Evolutionary conservation across 2,113 vertebrate genomes (phyloP), one percentile per base, ranked within the genome.

Genomic region (Leptobrachium ailaonicum): DNA sequence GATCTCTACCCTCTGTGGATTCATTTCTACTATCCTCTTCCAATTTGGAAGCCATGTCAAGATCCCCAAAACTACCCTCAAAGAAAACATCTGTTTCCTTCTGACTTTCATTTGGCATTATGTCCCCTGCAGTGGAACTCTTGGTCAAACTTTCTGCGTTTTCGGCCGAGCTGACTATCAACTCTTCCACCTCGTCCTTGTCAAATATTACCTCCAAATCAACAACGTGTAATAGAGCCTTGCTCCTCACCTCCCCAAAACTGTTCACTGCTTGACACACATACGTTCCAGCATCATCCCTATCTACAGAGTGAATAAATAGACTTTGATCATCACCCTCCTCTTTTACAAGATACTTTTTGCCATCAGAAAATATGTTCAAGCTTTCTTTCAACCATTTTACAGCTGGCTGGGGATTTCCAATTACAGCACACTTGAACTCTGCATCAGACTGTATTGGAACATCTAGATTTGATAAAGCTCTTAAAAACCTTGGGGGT

Each of bases 381-480:
- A 82, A 89, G 67, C 92, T 90, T 6, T 93, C 95, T 88, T 93
- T 98, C 86, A 96, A 98, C 98, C 98, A 99, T 68, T 91, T 93
- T 69, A 98, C 91, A 32, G 91, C 85, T 0, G 98, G 97, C 45
- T 91, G 89, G 32, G 98, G 98, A 77, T 94, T 92, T 64, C 97
- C 98, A 82, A 96, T 95, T 64, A 99, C 92, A 50, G 94, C 95
- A 81, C 97, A 98, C 83, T 97, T 95, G 89, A 99, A 99, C 84
- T 96, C 85, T 62, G 95, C 95, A 2, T 92, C 92, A 8, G 89
- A 92, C 41, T 93, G 93, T 89, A 96, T 95, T 43, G 92, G 88
- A 72, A 92, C 90, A 83, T 93, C 87, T 77, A 95, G 86, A 82
- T 98, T 96, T 85, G 92, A 92, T 86, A 97, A 92, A 5, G 96